Base-by-base conservation (phyloP, 1,140 invertebrate species). In the Lucilia sericata region DNA sequence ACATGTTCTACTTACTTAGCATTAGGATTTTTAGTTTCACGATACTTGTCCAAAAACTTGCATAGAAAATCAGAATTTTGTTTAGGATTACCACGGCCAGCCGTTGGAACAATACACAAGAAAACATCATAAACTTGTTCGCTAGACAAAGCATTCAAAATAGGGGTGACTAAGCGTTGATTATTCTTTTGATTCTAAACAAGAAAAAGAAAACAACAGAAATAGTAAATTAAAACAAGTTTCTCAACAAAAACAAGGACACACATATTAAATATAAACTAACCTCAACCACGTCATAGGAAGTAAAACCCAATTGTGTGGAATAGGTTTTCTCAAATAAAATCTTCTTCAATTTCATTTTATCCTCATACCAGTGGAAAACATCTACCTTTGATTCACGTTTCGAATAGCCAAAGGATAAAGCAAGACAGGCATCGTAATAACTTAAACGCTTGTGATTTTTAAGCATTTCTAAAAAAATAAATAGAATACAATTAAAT, bases 341-440 rank as follows among this genome's bases (percentile, higher is more conserved):
- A 81, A 86, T 55, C 49, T 86, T 84, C 49, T 87, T 83, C 2
- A 82, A 12, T 60, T 86, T 86, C 5, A 88, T 74, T 17, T 86
- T 30, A 1, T 88, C 86, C 65, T 84, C 85, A 30, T 76, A 30
- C 88, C 88, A 91, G 75, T 86, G 86, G 14, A 85, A 86, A 21
- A 91, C 87, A 49, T 74, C 86, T 21, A 86, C 86, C 17, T 86
- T 42, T 2, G 84, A 47, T 70, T 91, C 89, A 49, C 70, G 86
- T 42, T 86, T 88, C 74, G 83, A 91, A 21, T 88, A 91, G 36
- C 86, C 88, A 83, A 90, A 91, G 19, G 88, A 87, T n/a, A 91
- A 14, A 0, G 87, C 87, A 21, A 91, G 82, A 17, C 88, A 76
- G 3, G 87, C 89, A 47, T 91, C 89, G 10, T 88, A 60, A 78